Evolutionary conservation across 2,888 invertebrate genomes (phyloP), one percentile per base, ranked within the genome.

Genomic region (Penaeus monodon): DNA sequence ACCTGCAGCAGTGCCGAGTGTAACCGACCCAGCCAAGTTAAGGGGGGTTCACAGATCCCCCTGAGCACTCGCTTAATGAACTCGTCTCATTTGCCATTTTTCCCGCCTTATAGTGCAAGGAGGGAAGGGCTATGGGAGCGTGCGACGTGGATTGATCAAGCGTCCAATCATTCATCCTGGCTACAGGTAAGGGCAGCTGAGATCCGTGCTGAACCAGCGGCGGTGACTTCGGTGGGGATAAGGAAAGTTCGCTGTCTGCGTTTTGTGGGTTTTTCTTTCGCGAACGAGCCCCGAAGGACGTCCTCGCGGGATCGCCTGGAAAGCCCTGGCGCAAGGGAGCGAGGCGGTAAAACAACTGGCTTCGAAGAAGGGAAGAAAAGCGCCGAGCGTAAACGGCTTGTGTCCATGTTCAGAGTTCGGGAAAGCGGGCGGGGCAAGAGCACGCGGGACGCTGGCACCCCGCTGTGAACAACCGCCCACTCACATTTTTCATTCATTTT

Each of bases 81-180:
- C 76, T 83, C 76, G 24, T 63, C 83, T 64, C 83, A 17, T 65
- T 27, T 24, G 83, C 77, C 65, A 74, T 65, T 76, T 74, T 83
- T n/a, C n/a, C 64, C 6, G n/a, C 77, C 84, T 77, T 66, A 33
- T 20, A 66, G 33, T 27, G 73, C 6, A 20, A 27, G 77, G 38
- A 33, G n/a, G 14, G 65, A 77, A 44, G 70, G 77, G 77, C 76
- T 29, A 77, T 66, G 77, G 65, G 78, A 33, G 57, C 77, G 66
- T 83, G 65, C 64, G 57, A n/a, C 77, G 57, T n/a, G 44, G 76
- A 44, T 63, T 49, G 66, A 83, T 83, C 83, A 77, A 77, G 65
- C 83, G 83, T 83, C 83, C 83, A 83, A 83, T 83, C 83, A 83
- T 83, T 83, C 83, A 83, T 83, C 83, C 76, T 76, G 83, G 83